Base-by-base conservation (phyloP, 2,113 vertebrate species). In the Sinocyclocheilus anshuiensis region DNA sequence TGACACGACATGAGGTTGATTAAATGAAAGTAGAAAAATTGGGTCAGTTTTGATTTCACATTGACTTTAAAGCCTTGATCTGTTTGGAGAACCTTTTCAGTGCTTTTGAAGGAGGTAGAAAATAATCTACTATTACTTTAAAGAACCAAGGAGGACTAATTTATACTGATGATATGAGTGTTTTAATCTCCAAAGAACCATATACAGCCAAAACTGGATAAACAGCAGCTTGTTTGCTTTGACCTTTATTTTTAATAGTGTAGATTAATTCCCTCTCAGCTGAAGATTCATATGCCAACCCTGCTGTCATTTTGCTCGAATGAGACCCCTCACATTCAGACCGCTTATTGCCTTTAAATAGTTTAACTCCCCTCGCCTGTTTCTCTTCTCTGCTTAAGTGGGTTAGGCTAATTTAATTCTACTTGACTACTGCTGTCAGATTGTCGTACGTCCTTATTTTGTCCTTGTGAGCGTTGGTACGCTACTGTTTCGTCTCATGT, bases 391-490 rank as follows among this genome's bases (percentile, higher is more conserved):
- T 4, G 29, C 33, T n/a, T 79, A 79, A 79, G 6, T 79, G 29
- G 29, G 29, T 79, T 79, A 59, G 29, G 20, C 18, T 59, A 39
- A 79, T 79, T 79, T 36, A 57, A 59, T 79, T 59, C 77, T 13
- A n/a, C 75, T 55, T 29, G 75, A 77, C 75, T 29, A 50, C 39
- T 77, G 76, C 76, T 78, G 76, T 78, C 76, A 78, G 76, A 20
- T 78, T 57, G 33, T 59, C 7, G 22, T 39, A 22, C 18, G 33
- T 12, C 53, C 29, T 59, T 36, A 20, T n/a, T 78, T 78, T 78
- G 18, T 78, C 75, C 45, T 77, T 77, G 24, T 77, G 24, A 26
- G 18, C 24, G 0, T 57, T 33, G 16, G n/a, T 55, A 33, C 15
- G 1, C 2, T 29, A 2, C 42, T 12, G 53, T 33, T 59, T 57